phyloP scores from a whole-genome alignment of 1,140 invertebrate genomes.

The Bombus haemorrhoidalis region DNA sequence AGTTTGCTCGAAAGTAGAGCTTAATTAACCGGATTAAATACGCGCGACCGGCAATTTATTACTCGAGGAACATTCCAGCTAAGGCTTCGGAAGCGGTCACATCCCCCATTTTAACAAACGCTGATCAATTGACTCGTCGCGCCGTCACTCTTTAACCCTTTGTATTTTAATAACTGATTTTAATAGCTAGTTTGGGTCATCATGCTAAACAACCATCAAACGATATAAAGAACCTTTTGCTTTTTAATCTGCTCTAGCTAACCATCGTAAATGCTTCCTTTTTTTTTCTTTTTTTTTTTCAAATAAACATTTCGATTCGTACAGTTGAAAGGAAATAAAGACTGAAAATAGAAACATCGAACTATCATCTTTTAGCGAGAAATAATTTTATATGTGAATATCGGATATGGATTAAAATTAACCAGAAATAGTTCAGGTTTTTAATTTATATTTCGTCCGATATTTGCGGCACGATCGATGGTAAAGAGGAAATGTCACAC shows the following conservation, averaged over 20 bases:
- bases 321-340: background rate
- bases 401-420: background rate
- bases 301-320: no score
- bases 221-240: background rate
- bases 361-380: background rate
- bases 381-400: background rate
- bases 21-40: constrained; percentile 3
- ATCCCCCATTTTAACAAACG: constrained; percentile 15
- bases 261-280: background rate
- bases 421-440: background rate
- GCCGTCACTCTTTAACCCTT: constrained; percentile 23
- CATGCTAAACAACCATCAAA: background rate
- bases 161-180: constrained; percentile 24
- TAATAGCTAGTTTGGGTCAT: constrained; percentile 18
- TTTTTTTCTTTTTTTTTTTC: no score
- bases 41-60: background rate
- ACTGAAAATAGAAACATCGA: background rate
- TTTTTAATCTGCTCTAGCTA: background rate
- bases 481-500: background rate
- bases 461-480: background rate
- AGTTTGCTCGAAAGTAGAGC: no score
- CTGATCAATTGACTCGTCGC: constrained; percentile 19
- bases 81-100: background rate
- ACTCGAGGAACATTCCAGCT: constrained; percentile 3
- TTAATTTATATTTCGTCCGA: background rate